These are phyloP conservation scores for Hylomyscus alleni DNA, from an alignment of 2,797 vertebrate species.

Conservation along the genomic window DNA sequence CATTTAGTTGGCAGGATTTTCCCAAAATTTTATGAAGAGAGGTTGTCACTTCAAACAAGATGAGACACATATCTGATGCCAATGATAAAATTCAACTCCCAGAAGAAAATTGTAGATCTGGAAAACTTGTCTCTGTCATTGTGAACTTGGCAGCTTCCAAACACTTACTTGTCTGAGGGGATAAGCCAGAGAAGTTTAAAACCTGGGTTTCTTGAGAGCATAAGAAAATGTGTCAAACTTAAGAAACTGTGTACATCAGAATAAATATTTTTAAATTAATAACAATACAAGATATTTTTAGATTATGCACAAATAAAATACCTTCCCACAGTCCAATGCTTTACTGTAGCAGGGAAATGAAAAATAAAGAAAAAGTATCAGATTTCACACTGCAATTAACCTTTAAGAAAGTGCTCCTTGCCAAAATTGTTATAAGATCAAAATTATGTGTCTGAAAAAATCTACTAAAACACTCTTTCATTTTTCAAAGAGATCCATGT, in stretches of 20 bases:
- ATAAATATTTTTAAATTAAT: slow-evolving; percentile 51
- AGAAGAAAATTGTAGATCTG: slow-evolving; percentile 42
- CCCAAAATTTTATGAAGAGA: slow-evolving; percentile 5
- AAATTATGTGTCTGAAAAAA: not conserved
- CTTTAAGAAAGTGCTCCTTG: not conserved
- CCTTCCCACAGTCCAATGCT: not conserved
- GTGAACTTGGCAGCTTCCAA: slow-evolving; percentile 24
- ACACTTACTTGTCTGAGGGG: not conserved
- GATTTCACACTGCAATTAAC: not conserved
- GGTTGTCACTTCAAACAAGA: slow-evolving; percentile 43
- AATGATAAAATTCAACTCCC: slow-evolving; percentile 47
- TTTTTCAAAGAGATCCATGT: slow-evolving; percentile 3
- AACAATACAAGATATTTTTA: not conserved
- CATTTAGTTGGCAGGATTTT: not conserved
- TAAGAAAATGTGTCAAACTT: not conserved
- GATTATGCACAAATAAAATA: not conserved
- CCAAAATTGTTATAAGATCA: not conserved
- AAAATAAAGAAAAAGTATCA: not conserved
- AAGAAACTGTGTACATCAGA: not conserved
- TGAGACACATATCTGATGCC: not conserved
- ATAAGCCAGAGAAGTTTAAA: slow-evolving; percentile 49
- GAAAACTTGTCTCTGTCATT: slow-evolving; percentile 15
- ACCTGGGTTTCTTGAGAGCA: not conserved
- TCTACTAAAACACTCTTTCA: not conserved
- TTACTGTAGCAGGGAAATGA: not conserved